Conservation (phyloP, 2,888 invertebrate genomes). For the Ophioninae sp. region DNA sequence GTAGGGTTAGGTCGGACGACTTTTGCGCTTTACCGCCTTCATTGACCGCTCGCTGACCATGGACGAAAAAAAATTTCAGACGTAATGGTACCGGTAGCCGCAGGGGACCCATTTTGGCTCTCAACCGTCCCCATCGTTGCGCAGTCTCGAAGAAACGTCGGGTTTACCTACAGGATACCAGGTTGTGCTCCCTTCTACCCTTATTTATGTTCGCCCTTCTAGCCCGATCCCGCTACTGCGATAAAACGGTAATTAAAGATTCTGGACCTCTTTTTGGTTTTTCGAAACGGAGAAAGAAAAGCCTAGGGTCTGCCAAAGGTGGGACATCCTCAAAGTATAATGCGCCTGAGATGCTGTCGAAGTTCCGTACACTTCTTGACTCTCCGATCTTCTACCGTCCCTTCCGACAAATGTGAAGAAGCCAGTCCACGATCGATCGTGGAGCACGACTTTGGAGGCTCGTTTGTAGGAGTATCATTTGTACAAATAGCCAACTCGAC, state of each 20-base stretch:
- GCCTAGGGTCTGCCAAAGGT: conserved; percentile 16
- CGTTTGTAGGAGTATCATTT: conserved; percentile 55
- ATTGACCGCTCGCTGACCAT: conserved; percentile 44
- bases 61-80: conserved; percentile 49
- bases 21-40: conserved; percentile 45
- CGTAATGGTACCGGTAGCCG: conserved; percentile 70
- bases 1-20: conserved; percentile 40
- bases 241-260: conserved; percentile 70
- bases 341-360: conserved; percentile 23
- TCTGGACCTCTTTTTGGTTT: conserved; percentile 49
- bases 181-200: conserved; percentile 56
- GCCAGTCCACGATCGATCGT: conserved; percentile 36
- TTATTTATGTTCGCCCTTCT: conserved; percentile 65
- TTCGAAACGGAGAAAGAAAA: conserved; percentile 46
- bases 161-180: conserved; percentile 33
- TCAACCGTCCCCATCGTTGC: conserved; percentile 41
- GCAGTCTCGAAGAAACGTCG: conserved; percentile 43
- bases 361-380: conserved; percentile 24
- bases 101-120: conserved; percentile 66
- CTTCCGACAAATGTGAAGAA: conserved; percentile 29
- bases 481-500: conserved; percentile 50
- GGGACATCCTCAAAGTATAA: conserved; percentile 18
- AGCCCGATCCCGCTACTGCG: conserved; percentile 65
- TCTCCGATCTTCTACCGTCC: conserved; percentile 16
- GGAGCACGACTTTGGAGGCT: conserved; percentile 45